Base-by-base conservation (phyloP, 2,113 vertebrate genomes). In the Prunella fulvescens region DNA sequence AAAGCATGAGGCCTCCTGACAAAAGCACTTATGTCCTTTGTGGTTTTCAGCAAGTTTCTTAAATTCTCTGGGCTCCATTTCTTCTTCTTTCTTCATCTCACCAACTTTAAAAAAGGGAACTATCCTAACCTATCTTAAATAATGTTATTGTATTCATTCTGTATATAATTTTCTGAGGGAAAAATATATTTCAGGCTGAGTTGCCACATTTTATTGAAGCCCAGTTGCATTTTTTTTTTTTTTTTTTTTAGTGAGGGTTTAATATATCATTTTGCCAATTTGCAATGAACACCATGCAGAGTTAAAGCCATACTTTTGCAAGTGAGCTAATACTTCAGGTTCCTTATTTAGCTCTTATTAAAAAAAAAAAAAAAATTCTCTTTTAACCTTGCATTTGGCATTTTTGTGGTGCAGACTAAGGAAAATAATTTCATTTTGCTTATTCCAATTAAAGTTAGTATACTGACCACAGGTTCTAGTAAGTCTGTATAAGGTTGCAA, bases 221-320 rank as follows among this genome's bases (percentile, higher is more conserved):
- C 37, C 17, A 28, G 48, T 60, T 35, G 9, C 42, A 3, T 4
- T 51, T 61, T 33, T 45, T 47, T 84, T 40, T 39, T 39, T 28
- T 56, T 19, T 64, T 35, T 50, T 91, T 84, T 83, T 45, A 8
- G 12, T 50, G 33, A 58, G 9, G 10, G 6, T 74, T 94, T 95
- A 82, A 77, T 92, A 92, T 67, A 90, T 91, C 82, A 90, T 94
- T 85, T 93, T 85, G 40, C 56, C 65, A 64, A 88, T 93, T 90
- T 90, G 40, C 80, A 80, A 4, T 45, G 51, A 84, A 58, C 44
- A 71, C 33, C 19, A 53, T 33, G 51, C 79, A 88, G 79, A 83
- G 47, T 74, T 90, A 84, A 90, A 94, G 28, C 14, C 48, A 82
- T 48, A 20, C 24, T 74, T 90, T 40, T 61, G 12, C 6, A 4